phyloP scores from a whole-genome alignment of 2,797 vertebrate species.

The Podarcis siculus region DNA sequence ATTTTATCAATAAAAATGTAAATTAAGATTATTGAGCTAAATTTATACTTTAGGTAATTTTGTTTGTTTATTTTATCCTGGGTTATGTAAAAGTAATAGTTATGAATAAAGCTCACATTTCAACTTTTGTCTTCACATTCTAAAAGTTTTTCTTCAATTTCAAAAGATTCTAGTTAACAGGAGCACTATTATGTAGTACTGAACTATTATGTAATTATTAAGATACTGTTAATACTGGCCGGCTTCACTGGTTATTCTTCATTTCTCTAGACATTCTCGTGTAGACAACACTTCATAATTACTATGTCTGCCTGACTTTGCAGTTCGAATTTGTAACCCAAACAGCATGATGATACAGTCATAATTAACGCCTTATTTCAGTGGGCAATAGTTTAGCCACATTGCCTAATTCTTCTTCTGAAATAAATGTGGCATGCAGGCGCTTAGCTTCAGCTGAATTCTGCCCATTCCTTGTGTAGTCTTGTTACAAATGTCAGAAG shows the following conservation, averaged over 20 bases:
- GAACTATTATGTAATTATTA: not conserved
- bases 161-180: not conserved
- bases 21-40: constrained; percentile 73
- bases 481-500: not conserved
- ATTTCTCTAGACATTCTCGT: not conserved
- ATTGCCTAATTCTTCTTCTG: not conserved
- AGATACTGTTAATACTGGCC: not conserved
- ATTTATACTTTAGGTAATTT: constrained; percentile 68
- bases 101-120: constrained; percentile 79
- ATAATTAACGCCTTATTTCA: not conserved
- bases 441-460: not conserved
- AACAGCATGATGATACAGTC: not conserved
- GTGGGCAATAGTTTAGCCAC: not conserved
- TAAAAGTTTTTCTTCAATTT: not conserved
- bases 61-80: constrained; percentile 74
- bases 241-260: not conserved
- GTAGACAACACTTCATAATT: not conserved
- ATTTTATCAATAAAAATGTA: constrained; percentile 73
- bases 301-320: not conserved
- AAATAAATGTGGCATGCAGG: not conserved
- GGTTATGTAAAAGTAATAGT: constrained; percentile 75
- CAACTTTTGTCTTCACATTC: constrained; percentile 51
- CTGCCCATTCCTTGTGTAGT: not conserved
- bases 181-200: not conserved
- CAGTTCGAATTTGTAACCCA: not conserved